Conservation (phyloP, 64 coral and sea anemone species). For the Anthopleura sola region DNA sequence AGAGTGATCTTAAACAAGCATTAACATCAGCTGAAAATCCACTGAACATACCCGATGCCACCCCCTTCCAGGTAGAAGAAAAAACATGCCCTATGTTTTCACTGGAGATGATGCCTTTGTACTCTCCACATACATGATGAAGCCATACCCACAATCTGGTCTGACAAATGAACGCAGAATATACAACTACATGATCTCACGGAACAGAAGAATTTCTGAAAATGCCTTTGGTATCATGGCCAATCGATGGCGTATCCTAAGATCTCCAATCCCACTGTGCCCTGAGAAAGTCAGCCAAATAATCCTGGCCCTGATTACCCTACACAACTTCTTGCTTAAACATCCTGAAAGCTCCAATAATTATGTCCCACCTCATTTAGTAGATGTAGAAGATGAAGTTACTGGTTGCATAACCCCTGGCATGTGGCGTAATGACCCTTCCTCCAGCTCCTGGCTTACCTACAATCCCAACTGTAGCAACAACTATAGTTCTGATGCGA, state of each 20-base stretch:
- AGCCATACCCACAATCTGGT: too few relatives aligned
- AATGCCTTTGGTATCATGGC: conserved; percentile 25
- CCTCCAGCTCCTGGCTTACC: not conserved
- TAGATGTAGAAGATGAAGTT: conserved; percentile 35
- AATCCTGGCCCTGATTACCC: too few relatives aligned
- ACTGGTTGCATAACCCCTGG: conserved; percentile 35
- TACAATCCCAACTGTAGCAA: not conserved
- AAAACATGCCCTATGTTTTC: too few relatives aligned
- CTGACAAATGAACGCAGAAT: conserved; percentile 35
- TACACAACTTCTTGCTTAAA: too few relatives aligned
- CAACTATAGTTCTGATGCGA: conserved; percentile 28
- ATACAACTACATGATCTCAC: conserved; percentile 26
- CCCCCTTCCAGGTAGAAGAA: too few relatives aligned
- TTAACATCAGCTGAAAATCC: too few relatives aligned
- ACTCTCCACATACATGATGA: too few relatives aligned
- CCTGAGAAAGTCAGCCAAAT: too few relatives aligned
- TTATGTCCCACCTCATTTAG: not conserved
- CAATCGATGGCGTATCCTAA: conserved; percentile 16
- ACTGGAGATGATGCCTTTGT: too few relatives aligned
- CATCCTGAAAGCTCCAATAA: conserved; percentile 13
- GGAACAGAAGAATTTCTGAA: conserved; percentile 27
- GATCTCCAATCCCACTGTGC: conserved; percentile 27
- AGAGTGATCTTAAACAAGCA: too few relatives aligned
- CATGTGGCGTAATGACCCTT: conserved; percentile 25
- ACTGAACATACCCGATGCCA: too few relatives aligned